Base-by-base conservation (phyloP, 2,113 vertebrate genomes). In the Struthidea cinerea region DNA sequence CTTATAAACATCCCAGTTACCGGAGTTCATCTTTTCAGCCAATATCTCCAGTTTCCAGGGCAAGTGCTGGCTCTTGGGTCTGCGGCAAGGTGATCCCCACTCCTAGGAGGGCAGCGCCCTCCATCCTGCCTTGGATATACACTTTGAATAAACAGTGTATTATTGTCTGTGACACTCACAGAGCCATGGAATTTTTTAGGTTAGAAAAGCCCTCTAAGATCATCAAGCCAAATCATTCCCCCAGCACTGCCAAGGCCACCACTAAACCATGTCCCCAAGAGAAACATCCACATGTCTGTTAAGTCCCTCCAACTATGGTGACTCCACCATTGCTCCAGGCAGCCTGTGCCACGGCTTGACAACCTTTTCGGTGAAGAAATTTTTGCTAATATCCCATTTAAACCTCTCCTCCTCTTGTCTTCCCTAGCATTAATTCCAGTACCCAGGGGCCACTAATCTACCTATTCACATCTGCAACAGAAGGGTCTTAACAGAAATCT, bases 381-480 rank as follows among this genome's bases (percentile, higher is more conserved):
- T 80, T 64, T 63, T 41, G 41, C 49, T 42, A 39, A 32, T 56
- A 71, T 41, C 30, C 24, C 47, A 49, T 26, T 70, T 26, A 56
- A 64, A 49, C 14, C 9, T 22, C 21, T 55, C 30, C 6, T 79
- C 49, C 49, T 41, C 26, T 63, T 49, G 35, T 13, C 6, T 19
- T 46, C 24, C 60, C 11, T 18, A 39, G 44, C 37, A 47, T 42
- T 39, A 59, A 67, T n/a, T 39, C 49, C 65, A 67, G 41, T 39
- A 60, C 18, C 39, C 3, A 70, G 50, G 35, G 32, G 47, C 28
- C 0, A 4, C 22, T 61, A 10, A 84, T 13, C 70, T 33, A 27
- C 30, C 53, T 6, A 15, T 4, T 7, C 32, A 33, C 33, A 10
- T 7, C 0, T 1, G 26, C 42, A 59, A 21, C 0, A 19, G 41